Evolutionary conservation across 2,888 invertebrate species (phyloP).

Genomic region (Drosophila conformis): DNA sequence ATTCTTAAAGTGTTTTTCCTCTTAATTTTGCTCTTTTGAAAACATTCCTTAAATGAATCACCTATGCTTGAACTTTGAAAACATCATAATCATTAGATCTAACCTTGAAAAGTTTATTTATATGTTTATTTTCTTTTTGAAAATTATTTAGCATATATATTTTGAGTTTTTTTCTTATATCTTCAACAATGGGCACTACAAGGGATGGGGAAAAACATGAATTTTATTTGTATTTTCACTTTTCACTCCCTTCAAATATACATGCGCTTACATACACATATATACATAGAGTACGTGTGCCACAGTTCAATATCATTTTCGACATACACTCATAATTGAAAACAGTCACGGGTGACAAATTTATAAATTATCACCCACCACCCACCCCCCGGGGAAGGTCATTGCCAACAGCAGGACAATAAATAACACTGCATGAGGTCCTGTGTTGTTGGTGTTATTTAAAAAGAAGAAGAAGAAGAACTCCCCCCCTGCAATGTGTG

Average conservation of each 20-base stretch:
- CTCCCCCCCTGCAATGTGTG: neutral
- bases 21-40: neutral
- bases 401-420: conserved; percentile 13
- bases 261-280: no score
- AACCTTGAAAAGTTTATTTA: neutral
- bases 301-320: conserved; percentile 30
- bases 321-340: conserved; percentile 53
- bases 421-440: conserved; percentile 47
- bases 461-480: neutral
- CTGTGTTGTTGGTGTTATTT: conserved; percentile 3
- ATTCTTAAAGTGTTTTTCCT: neutral
- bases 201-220: neutral
- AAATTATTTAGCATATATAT: neutral
- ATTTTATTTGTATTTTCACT: neutral
- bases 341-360: conserved; percentile 56
- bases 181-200: neutral
- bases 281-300: neutral
- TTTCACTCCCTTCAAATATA: neutral
- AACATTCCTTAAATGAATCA: neutral
- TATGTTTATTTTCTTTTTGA: neutral
- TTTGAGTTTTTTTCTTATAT: neutral
- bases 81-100: neutral
- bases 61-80: neutral
- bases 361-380: conserved; percentile 62
- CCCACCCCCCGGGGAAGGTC: conserved; percentile 26